Evolutionary conservation across 2,113 vertebrate species (phyloP).

Genomic region (Poeciliopsis occidentalis): DNA sequence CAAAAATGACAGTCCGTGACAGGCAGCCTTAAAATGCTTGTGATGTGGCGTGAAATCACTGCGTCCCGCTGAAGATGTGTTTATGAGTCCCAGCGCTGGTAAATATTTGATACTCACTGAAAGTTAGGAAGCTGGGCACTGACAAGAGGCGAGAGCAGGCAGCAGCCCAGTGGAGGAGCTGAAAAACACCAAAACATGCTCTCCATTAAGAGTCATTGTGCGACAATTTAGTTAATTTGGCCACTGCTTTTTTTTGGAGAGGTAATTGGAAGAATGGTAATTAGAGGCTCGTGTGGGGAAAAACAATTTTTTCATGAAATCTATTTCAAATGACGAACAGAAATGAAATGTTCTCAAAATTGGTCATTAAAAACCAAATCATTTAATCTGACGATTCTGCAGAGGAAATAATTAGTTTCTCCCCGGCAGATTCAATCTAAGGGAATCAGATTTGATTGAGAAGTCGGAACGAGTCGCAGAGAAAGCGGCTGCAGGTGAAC

Average conservation of each 20-base stretch:
- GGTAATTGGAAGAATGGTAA: background rate
- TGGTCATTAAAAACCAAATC: background rate
- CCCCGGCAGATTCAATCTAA: background rate
- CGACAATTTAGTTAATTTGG: background rate
- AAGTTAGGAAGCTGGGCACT: conserved; percentile 64
- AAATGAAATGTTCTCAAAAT: background rate
- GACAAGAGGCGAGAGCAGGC: background rate
- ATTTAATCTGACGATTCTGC: background rate
- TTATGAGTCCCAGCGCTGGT: conserved; percentile 86
- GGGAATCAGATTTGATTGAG: conserved; percentile 17
- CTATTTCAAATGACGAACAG: background rate
- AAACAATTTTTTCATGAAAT: background rate
- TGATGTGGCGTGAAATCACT: conserved; percentile 81
- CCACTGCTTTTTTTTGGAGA: background rate
- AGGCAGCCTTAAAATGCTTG: conserved; percentile 80
- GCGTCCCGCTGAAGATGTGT: conserved; percentile 83
- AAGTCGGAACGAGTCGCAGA: background rate
- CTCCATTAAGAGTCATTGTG: background rate
- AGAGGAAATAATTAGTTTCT: background rate
- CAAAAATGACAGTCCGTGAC: conserved; percentile 76
- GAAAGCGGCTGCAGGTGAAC: conserved; percentile 25
- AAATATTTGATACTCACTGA: conserved; percentile 88
- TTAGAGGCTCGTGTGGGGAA: background rate
- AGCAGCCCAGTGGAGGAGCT: conserved; percentile 15
- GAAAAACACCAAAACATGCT: too few relatives aligned